Evolutionary conservation across 2,888 invertebrate genomes (phyloP), one percentile per base, ranked within the genome.

Genomic region (Anarsia innoxiella): DNA sequence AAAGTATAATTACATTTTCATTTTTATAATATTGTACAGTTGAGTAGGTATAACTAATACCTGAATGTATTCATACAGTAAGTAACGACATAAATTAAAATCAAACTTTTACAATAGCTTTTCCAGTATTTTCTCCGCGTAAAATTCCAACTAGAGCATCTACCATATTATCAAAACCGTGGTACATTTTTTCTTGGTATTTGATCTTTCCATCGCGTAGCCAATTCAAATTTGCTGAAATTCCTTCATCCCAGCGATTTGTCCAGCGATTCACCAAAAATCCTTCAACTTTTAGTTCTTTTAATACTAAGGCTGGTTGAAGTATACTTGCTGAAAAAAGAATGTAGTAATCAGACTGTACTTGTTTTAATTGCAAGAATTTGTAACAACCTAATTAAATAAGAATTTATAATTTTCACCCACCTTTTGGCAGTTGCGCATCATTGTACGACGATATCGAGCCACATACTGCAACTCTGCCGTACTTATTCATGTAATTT

Each of bases 121-220:
- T 93, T 33, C 93, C 93, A 13, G 82, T 83, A 66, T 91, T 92
- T 53, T 88, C 87, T 23, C 93, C 92, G 37, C 75, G 65, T 4
- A 87, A 67, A 61, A 93, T 84, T 9, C 88, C 89, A 36, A 88
- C 78, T 42, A 93, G 88, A 23, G 92, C 91, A 31, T 89, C 82
- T 1, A 90, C 89, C 87, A 90, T 89, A 50, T 91, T 91, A 45
- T 91, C 90, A 66, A 93, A 92, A 1, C 92, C 93, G 41, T 90
- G 73, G 1, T 90, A 90, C 1, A 90, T 59, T 30, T 91, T 91
- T 67, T 93, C 93, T 44, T 80, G 79, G 57, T 89, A 89, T 54
- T 89, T 88, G 8, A 93, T 53, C 70, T 91, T 92, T 26, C 91
- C 93, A 75, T 90, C 88, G 31, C 74, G 69, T 40, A 92, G 70